These are phyloP conservation scores for Drosophila pruinosa DNA, from an alignment of 1,140 invertebrate species.

Conservation along the genomic window DNA sequence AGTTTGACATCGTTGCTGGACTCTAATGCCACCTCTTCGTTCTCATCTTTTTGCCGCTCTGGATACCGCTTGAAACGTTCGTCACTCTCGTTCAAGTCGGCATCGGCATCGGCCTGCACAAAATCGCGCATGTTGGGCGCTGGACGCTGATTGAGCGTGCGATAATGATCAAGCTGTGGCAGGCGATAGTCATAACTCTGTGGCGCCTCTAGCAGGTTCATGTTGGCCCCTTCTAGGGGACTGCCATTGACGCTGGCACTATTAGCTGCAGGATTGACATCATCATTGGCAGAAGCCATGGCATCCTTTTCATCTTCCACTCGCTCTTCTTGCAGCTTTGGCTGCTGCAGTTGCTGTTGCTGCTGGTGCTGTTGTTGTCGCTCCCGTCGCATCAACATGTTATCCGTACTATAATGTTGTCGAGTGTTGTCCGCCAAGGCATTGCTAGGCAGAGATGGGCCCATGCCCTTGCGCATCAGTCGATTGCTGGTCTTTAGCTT, in stretches of 20 bases:
- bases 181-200: constrained; percentile 44
- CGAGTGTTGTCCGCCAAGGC: constrained; percentile 40
- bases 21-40: not conserved
- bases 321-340: not conserved
- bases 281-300: not conserved
- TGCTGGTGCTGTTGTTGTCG: constrained; percentile 4
- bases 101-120: constrained; percentile 20
- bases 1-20: not conserved
- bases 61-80: constrained; percentile 37
- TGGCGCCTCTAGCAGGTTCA: constrained; percentile 18
- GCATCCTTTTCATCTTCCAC: not conserved
- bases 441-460: constrained; percentile 69
- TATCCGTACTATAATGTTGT: constrained; percentile 24
- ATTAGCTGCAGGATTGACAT: not conserved
- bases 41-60: not conserved
- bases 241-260: not conserved
- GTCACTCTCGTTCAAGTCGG: constrained; percentile 1
- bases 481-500: constrained; percentile 72
- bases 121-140: constrained; percentile 30
- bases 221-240: not conserved
- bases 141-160: constrained; percentile 2
- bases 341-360: not conserved
- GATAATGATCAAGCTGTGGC: constrained; percentile 37
- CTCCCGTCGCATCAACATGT: constrained; percentile 26
- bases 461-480: constrained; percentile 67